Percentiles rank a stretch among this genome's conserved stretches.
Conservation (phyloP, 2,797 vertebrate genomes). For the Brachyrhaphis roseni region DNA sequence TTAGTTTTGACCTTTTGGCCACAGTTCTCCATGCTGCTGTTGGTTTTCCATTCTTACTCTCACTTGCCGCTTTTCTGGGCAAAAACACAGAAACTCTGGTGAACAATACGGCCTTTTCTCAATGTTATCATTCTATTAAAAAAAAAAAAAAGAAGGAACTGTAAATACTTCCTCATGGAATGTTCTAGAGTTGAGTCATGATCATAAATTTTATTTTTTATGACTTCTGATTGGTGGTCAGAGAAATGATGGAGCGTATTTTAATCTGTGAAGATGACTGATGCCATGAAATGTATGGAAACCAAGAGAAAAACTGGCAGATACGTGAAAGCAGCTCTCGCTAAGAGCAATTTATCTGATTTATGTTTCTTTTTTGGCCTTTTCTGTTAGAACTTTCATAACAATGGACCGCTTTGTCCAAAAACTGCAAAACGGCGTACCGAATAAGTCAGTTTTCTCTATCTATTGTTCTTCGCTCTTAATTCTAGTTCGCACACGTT, state of each 20-base stretch:
- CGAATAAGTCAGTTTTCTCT: slow-evolving; percentile 12
- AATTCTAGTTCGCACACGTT: neutral
- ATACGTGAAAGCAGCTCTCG: neutral
- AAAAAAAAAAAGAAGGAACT: neutral
- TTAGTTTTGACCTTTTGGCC: neutral
- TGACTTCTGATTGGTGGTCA: slow-evolving; percentile 1
- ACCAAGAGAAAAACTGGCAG: neutral
- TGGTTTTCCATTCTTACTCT: neutral
- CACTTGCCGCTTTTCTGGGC: neutral
- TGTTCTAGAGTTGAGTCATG: neutral
- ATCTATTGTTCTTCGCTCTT: neutral
- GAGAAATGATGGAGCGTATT: neutral
- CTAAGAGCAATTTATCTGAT: slow-evolving; percentile 3
- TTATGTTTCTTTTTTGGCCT: slow-evolving; percentile 5
- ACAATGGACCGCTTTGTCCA: neutral
- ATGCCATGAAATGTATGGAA: neutral
- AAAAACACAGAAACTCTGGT: neutral
- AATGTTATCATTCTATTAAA: neutral
- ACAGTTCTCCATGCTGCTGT: neutral
- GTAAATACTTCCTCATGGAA: neutral
- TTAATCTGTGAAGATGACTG: neutral
- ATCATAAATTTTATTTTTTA: neutral
- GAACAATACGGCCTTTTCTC: neutral
- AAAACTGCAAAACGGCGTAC: neutral
- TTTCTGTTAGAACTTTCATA: neutral